A percentile compares a stretch with the other conserved stretches of the same genome.
Conservation (phyloP, 2,888 invertebrate species). For the Dendrolimus houi region DNA sequence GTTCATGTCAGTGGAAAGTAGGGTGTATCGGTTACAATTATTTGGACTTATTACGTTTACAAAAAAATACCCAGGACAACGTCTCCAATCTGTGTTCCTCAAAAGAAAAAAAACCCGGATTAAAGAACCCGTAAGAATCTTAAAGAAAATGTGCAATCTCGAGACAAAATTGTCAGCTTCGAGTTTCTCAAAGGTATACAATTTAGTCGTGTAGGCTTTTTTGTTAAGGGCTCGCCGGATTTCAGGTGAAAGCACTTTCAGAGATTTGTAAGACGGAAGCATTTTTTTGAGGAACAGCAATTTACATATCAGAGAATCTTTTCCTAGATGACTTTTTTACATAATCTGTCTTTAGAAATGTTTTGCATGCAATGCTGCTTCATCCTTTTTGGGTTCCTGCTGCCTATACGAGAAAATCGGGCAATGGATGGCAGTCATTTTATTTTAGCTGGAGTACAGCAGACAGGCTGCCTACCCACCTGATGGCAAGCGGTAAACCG, state of each 20-base stretch:
- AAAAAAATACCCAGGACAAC: neutral
- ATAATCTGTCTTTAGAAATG: too few relatives aligned
- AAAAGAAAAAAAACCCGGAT: neutral
- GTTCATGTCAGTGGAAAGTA: too few relatives aligned
- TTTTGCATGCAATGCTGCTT: too few relatives aligned
- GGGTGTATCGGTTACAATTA: too few relatives aligned
- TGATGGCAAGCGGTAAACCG: too few relatives aligned
- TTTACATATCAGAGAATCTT: neutral
- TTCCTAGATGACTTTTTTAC: neutral
- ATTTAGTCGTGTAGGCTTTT: neutral
- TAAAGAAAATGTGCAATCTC: neutral
- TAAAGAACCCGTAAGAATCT: neutral
- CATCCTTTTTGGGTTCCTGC: too few relatives aligned
- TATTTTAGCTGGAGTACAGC: too few relatives aligned
- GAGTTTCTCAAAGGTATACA: neutral
- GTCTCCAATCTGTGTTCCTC: neutral
- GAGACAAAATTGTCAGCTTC: neutral
- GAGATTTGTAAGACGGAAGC: neutral
- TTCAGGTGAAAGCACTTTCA: neutral
- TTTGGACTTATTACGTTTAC: too few relatives aligned
- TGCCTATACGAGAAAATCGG: too few relatives aligned
- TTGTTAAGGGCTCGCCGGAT: neutral
- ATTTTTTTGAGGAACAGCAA: neutral
- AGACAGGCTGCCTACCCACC: too few relatives aligned
- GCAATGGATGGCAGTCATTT: too few relatives aligned